Evolutionary conservation across 2,113 vertebrate genomes (phyloP), one percentile per base, ranked within the genome.

Genomic region (Aplodontia rufa): DNA sequence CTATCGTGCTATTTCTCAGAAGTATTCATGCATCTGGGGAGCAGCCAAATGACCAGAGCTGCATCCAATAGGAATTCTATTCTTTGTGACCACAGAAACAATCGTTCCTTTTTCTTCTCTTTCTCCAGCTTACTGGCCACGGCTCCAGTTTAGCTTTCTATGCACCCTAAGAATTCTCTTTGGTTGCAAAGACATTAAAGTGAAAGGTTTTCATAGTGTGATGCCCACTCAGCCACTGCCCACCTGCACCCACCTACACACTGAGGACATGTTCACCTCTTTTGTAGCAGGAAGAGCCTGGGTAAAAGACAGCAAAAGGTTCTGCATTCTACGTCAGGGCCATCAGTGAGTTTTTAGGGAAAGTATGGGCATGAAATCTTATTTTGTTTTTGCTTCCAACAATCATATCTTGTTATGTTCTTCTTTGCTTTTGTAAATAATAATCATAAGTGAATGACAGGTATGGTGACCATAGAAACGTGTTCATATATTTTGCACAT

Each of bases 1-100:
- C 72, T 19, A 3, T 30, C 53, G 92, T 6, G 49, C 49, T 79
- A 1, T 37, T 97, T 97, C 96, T 97, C 90, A 97, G 95, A 97
- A 96, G 40, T 40, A 51, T 28, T 72, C 82, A 47, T 58, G 45
- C 58, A 7, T 76, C 0, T 11, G 87, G 87, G 40, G 45, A 79
- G 11, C 47, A 89, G 94, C 76, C 91, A 87, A 71, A 47, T n/a
- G 40, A 69, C 40, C 10, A 0, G 40, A 90, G 69, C 76, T 60
- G 75, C 28, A 8, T 49, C 45, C 8, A 53, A 2, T 4, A 60
- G 8, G 19, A 89, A 87, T 88, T 69, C 62, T 47, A 1, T 93
- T 86, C 91, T 26, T 49, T 64, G 68, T 82, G 88, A 35, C 24
- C 37, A 24, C 14, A 5, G 93, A 93, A 93, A 82, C 2, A 75